These are phyloP conservation scores for Propsilocerus akamusi DNA, from an alignment of 1,140 invertebrate genomes.

Conservation along the genomic window DNA sequence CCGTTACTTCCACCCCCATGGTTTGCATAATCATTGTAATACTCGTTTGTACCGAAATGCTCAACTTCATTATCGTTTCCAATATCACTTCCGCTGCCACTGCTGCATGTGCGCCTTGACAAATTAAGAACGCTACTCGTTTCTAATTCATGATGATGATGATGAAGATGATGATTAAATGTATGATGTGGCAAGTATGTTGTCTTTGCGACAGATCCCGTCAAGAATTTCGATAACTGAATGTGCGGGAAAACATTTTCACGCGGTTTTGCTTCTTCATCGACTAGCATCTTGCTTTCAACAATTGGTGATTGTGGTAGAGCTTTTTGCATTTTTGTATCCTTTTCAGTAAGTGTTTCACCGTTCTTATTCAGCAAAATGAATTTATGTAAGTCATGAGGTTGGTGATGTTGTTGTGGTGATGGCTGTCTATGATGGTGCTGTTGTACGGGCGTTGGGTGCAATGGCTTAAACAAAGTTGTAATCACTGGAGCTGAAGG, in stretches of 20 bases:
- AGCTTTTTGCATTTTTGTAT: no score
- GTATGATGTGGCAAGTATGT: not conserved
- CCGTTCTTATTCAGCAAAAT: not conserved
- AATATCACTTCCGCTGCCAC: constrained; percentile 1
- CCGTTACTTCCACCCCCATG: not conserved
- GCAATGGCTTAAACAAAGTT: not conserved
- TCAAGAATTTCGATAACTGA: not conserved
- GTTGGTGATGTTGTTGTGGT: not conserved
- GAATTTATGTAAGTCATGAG: constrained; percentile 1
- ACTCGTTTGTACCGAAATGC: not conserved
- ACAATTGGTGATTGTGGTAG: no score
- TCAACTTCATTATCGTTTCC: constrained; percentile 2
- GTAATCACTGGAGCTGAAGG: constrained; percentile 12
- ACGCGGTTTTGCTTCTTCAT: not conserved
- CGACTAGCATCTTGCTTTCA: not conserved
- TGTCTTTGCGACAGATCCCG: not conserved
- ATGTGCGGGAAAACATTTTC: not conserved
- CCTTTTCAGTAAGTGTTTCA: not conserved
- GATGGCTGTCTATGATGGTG: not conserved
- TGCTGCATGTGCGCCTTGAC: constrained; percentile 26
- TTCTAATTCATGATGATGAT: constrained; percentile 1
- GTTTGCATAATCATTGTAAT: not conserved
- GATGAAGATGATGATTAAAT: constrained; percentile 1
- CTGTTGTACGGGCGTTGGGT: not conserved
- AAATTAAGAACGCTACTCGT: constrained; percentile 37